Conservation (phyloP, 2,113 vertebrate species). For the Ia io region DNA sequence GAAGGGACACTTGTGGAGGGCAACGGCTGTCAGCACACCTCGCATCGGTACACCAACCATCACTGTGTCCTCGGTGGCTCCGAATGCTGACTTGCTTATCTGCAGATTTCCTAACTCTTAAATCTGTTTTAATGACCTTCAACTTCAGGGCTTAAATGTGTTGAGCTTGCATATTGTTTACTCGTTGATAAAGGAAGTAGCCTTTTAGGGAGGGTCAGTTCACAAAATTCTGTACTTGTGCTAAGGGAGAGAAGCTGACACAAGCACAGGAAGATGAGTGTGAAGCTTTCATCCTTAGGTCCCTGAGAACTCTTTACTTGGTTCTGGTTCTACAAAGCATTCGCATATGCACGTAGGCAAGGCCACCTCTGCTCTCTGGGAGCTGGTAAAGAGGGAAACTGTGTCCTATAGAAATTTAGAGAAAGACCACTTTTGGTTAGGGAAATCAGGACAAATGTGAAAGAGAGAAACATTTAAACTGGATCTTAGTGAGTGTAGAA, state of each 20-base stretch:
- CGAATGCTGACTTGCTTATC: background rate
- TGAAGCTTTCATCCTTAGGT: background rate
- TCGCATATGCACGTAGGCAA: background rate
- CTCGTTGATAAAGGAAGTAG: slow-evolving; percentile 30
- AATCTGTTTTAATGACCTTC: slow-evolving; percentile 5
- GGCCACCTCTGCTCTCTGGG: background rate
- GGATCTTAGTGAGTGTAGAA: background rate
- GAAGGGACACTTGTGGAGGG: slow-evolving; percentile 42
- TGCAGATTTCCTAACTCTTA: slow-evolving; percentile 7
- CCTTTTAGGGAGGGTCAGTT: background rate
- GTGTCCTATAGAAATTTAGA: background rate
- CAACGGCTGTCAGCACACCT: slow-evolving; percentile 49
- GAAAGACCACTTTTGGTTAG: background rate
- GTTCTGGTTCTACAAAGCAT: background rate
- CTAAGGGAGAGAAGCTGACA: background rate
- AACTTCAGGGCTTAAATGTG: background rate
- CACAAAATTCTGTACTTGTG: background rate
- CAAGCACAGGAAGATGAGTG: background rate
- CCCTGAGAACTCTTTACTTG: background rate
- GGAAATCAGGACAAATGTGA: background rate
- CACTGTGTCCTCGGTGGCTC: background rate
- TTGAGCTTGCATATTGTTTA: background rate
- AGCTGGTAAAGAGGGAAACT: background rate
- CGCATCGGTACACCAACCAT: slow-evolving; percentile 4
- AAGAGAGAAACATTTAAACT: background rate